Conservation (phyloP, 2,888 invertebrate genomes). For the Strigamia crassipes region DNA sequence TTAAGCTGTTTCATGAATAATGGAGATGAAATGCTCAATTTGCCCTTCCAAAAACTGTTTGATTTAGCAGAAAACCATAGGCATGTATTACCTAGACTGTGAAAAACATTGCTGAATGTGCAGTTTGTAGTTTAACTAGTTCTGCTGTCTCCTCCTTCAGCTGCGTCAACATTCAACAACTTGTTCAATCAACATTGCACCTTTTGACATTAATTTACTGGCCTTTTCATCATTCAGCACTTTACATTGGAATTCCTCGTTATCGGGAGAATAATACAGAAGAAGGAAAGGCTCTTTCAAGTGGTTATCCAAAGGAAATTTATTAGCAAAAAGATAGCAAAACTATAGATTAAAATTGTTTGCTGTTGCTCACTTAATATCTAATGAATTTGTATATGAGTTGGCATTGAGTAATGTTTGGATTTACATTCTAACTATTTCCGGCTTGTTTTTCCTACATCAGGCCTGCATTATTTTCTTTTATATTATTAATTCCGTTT, state of each 20-base stretch:
- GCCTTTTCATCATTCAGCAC: neutral
- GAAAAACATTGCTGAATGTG: neutral
- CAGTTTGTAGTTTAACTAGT: neutral
- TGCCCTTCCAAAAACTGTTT: no score
- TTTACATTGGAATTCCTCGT: slow-evolving; percentile 3
- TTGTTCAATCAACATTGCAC: neutral
- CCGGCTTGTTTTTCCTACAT: slow-evolving; percentile 1
- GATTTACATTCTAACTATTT: neutral
- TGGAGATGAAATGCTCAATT: no score
- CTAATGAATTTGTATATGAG: neutral
- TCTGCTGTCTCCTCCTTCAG: neutral
- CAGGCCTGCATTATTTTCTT: neutral
- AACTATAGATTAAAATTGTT: neutral
- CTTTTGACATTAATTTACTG: slow-evolving; percentile 16
- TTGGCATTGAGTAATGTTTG: neutral
- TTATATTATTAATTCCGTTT: neutral
- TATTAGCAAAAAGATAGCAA: neutral
- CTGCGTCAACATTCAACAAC: slow-evolving; percentile 23
- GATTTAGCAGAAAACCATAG: no score
- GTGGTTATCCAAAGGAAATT: neutral
- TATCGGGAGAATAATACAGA: neutral
- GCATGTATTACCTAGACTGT: no score
- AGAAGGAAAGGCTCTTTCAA: neutral
- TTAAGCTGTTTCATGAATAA: no score
- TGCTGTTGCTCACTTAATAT: neutral